Base-by-base conservation (phyloP, 2,113 vertebrate genomes). In the Burhinus bistriatus region DNA sequence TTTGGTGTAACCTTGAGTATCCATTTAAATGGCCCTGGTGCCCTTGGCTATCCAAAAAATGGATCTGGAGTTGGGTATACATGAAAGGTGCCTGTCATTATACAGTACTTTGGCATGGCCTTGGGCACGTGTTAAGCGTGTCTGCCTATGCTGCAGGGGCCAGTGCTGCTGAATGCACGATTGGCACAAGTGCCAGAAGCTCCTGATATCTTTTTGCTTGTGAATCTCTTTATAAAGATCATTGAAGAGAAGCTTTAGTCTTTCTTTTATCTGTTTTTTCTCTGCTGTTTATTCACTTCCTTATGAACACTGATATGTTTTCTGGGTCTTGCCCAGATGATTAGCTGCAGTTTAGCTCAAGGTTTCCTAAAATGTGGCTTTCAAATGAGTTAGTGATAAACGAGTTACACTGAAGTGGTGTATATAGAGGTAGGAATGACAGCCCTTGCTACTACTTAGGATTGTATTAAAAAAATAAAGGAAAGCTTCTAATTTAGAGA, bases 261-360 rank as follows among this genome's bases (percentile, higher is more conserved):
- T 69, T 62, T 64, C 27, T 52, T 55, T 47, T 38, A 12, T 68
- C 29, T 64, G 18, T 42, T 66, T 89, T 58, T 85, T 32, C 47
- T 72, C 47, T 77, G 57, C 34, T 90, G n/a, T 77, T 94, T 93
- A 64, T 72, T 85, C 8, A n/a, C 27, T 84, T 91, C 54, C 26
- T 85, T 86, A 64, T 4, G 12, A 70, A 70, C 42, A 25, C 75
- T 76, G 62, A 30, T 91, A 78, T 0, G 3, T 82, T 91, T 87
- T 87, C 71, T 58, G 62, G 55, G 82, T 88, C 23, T n/a, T 77
- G 62, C 49, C 71, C 68, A 77, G 85, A 80, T 73, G 55, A 88
- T 93, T 85, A 89, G 75, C 55, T 94, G 85, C n/a, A 69, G 85
- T 88, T 88, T 85, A 94, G 66, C 84, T 83, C 36, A 86, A 76